Conservation (phyloP, 2,797 vertebrate species). For the Notamacropus eugenii region DNA sequence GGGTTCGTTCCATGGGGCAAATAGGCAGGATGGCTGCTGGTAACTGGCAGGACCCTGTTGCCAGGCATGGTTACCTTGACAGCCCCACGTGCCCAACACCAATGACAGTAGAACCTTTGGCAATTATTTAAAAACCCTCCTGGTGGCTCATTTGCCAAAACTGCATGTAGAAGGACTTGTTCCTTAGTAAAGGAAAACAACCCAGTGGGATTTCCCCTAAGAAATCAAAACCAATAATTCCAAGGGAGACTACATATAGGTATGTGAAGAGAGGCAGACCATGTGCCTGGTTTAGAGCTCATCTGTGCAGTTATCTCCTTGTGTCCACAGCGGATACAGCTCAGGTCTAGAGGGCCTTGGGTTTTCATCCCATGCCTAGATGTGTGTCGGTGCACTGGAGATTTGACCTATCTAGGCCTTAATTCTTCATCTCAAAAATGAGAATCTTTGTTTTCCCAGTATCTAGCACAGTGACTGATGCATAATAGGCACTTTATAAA, state of each 20-base stretch:
- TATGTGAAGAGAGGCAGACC: not conserved
- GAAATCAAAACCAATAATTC: not conserved
- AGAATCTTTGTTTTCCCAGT: not conserved
- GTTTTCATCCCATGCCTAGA: not conserved
- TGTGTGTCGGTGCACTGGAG: not conserved
- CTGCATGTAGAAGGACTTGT: not conserved
- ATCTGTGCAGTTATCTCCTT: not conserved
- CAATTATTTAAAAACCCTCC: not conserved
- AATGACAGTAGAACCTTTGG: not conserved
- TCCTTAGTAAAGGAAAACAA: constrained; percentile 38
- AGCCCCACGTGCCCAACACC: not conserved
- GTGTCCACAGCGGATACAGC: not conserved
- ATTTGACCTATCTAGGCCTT: not conserved
- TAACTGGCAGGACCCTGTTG: not conserved
- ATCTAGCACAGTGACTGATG: not conserved
- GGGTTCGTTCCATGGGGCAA: not conserved
- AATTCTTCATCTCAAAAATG: not conserved
- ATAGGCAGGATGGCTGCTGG: not conserved
- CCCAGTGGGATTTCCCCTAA: not conserved
- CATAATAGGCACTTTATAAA: not conserved
- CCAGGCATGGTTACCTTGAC: constrained; percentile 13
- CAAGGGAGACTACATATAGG: not conserved
- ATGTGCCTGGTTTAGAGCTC: not conserved
- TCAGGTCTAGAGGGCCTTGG: not conserved
- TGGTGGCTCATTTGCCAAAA: not conserved